Evolutionary conservation across 2,797 vertebrate species (phyloP).

Genomic region (Hipposideros larvatus): DNA sequence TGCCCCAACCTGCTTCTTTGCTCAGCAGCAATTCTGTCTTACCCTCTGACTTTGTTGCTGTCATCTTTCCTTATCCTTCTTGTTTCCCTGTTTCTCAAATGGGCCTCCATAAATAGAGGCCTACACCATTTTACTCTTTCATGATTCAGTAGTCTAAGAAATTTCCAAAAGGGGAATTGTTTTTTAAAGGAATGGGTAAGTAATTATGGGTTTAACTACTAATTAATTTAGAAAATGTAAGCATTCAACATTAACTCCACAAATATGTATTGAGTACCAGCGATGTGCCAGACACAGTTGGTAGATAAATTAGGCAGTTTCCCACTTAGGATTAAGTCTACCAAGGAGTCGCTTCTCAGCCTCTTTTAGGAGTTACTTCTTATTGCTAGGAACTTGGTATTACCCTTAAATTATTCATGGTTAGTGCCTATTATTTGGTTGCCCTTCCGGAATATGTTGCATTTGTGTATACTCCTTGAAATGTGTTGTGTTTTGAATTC

Average conservation of each 20-base stretch:
- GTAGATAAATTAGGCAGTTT: background rate
- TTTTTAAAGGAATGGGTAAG: background rate
- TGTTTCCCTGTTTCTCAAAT: background rate
- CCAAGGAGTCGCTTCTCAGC: background rate
- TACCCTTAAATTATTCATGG: background rate
- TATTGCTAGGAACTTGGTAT: background rate
- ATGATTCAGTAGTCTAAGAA: background rate
- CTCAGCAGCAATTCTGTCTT: background rate
- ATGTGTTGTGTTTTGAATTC: background rate
- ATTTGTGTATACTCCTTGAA: background rate
- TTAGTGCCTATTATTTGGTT: background rate
- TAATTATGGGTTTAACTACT: background rate
- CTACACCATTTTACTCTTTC: background rate
- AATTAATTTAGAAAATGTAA: constrained; percentile 14
- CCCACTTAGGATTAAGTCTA: background rate
- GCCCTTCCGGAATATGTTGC: background rate
- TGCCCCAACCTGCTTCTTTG: background rate
- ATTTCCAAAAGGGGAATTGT: background rate
- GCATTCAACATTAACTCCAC: background rate
- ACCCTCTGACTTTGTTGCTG: background rate
- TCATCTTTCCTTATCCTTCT: background rate
- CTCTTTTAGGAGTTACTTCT: background rate
- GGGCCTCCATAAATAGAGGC: background rate
- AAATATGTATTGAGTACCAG: background rate
- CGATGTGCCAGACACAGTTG: background rate